Percentiles rank a stretch among this genome's conserved stretches.
These are phyloP conservation scores for Lithophane leautieri DNA, from an alignment of 2,888 invertebrate species.

Conservation along the genomic window DNA sequence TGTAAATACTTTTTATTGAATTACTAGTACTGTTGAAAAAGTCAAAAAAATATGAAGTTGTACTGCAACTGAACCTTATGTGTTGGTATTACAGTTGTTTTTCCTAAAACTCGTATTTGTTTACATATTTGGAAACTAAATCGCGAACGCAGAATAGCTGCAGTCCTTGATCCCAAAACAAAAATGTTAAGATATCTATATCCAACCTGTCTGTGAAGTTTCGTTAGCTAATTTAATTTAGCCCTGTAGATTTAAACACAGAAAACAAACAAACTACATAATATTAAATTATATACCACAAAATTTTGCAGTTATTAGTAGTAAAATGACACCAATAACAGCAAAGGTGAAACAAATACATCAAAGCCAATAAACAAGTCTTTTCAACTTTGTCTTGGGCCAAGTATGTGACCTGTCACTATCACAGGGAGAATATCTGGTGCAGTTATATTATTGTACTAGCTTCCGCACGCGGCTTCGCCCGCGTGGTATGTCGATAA, in stretches of 20 bases:
- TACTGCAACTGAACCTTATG: no score
- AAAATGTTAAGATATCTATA: not conserved
- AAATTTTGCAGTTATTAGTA: not conserved
- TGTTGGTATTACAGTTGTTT: no score
- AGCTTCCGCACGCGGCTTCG: no score
- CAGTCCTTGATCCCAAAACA: not conserved
- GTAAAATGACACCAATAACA: not conserved
- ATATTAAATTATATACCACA: not conserved
- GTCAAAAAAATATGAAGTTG: no score
- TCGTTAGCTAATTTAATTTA: not conserved
- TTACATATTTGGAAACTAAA: no score
- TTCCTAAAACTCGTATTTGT: no score
- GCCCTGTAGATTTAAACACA: slow-evolving; percentile 11
- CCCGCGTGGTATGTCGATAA: no score
- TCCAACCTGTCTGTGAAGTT: not conserved
- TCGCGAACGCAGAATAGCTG: no score
- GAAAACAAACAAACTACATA: not conserved
- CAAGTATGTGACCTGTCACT: not conserved
- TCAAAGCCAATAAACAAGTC: not conserved
- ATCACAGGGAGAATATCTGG: not conserved
- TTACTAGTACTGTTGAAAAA: no score
- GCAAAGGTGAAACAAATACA: not conserved
- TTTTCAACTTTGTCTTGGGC: not conserved
- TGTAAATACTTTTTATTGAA: no score
- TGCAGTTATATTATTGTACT: not conserved